Evolutionary conservation across 2,888 invertebrate species (phyloP).

Genomic region (Atethmia centrago): DNA sequence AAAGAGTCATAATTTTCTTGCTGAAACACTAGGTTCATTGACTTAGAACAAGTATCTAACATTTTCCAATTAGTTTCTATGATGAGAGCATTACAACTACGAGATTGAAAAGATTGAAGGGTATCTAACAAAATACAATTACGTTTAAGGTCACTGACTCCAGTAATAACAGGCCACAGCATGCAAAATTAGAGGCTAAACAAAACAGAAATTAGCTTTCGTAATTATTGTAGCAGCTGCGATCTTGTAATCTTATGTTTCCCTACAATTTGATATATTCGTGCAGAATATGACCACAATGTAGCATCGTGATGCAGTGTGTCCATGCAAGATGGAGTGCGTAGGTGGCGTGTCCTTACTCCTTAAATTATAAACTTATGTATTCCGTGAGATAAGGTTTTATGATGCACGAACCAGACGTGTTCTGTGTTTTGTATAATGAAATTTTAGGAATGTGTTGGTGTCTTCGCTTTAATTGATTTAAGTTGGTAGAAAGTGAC

Average conservation of each 20-base stretch:
- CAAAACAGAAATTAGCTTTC: constrained; percentile 48
- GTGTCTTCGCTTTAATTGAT: background rate
- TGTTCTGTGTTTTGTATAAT: constrained; percentile 9
- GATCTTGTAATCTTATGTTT: constrained; percentile 38
- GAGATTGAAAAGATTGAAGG: constrained; percentile 43
- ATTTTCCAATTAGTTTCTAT: constrained; percentile 36
- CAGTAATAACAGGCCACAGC: constrained; percentile 44
- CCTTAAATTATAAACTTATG: constrained; percentile 53
- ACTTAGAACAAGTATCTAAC: constrained; percentile 15
- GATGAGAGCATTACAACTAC: constrained; percentile 31
- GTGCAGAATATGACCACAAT: constrained; percentile 49
- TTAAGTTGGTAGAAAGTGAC: background rate
- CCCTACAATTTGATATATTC: constrained; percentile 46
- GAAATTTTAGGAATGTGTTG: constrained; percentile 17
- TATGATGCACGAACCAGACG: constrained; percentile 35
- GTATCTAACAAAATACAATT: constrained; percentile 48
- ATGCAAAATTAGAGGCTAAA: constrained; percentile 43
- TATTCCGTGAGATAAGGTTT: constrained; percentile 48
- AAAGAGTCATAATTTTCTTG: too few species aligned
- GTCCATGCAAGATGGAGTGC: constrained; percentile 45
- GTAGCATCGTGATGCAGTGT: constrained; percentile 48
- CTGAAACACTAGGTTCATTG: constrained; percentile 28
- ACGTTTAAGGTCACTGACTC: constrained; percentile 51
- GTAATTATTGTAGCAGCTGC: constrained; percentile 44
- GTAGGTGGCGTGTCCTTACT: constrained; percentile 56